Evolutionary conservation across 2,113 vertebrate species (phyloP), one percentile per base, ranked within the genome.

Genomic region (Ptilorrhoa leucosticta): DNA sequence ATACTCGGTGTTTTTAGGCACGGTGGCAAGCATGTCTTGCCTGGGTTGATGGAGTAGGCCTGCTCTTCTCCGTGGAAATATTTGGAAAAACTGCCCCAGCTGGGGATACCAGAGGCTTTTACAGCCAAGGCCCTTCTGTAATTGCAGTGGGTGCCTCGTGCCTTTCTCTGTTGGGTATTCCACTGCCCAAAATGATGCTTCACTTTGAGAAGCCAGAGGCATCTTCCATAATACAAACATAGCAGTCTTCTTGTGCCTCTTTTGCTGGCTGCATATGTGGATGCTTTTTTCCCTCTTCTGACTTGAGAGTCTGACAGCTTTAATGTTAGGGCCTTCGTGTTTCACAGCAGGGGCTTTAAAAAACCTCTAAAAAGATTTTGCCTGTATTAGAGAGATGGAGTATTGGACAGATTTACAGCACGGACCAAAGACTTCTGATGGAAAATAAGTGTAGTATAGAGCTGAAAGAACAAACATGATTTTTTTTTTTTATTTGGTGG

Each of bases 401-500:
- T 72, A 63, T 69, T 89, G 54, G 77, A 44, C 47, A 91, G 86
- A 94, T 96, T 94, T 95, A 91, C 75, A 92, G 77, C 91, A 94
- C 77, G 63, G 57, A 85, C 95, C 33, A 83, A 94, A 94, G 77
- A 61, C 51, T 95, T 96, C 54, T 86, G 58, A 69, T 73, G 47
- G 87, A 91, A 94, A 85, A 63, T 89, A 91, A 90, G 39, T 69
- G 73, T 63, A 60, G 44, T 79, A 35, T 68, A 51, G 65, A 71
- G 26, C 77, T 89, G 70, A 92, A 94, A 89, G 80, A 95, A 85
- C 45, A 94, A 97, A 79, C n/a, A n/a, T 17, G 51, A 42, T 27
- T 76, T 40, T 82, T 15, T 21, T 23, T 40, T 22, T 30, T 7
- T 50, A 8, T 26, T 23, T 53, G 39, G 15, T 27, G 24, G 2